phyloP scores from a whole-genome alignment of 2,797 vertebrate genomes.

The Lindbergichthys nudifrons region DNA sequence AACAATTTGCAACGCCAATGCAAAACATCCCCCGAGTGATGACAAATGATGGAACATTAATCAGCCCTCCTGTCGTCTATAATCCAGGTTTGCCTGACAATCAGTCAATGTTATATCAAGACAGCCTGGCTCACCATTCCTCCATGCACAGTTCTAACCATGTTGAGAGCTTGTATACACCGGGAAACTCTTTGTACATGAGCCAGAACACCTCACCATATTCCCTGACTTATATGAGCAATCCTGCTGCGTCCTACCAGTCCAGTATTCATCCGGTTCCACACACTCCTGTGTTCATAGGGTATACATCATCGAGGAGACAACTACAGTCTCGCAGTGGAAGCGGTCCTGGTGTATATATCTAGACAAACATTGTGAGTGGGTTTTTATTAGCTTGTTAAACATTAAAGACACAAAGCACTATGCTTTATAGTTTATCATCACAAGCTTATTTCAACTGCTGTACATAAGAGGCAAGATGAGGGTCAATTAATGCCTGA shows the following conservation, averaged over 20 bases:
- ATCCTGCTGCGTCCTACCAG: conserved; percentile 54
- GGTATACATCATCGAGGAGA: conserved; percentile 65
- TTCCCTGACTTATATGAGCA: conserved; percentile 15
- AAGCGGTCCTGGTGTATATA: conserved; percentile 70
- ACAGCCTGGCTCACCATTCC: conserved; percentile 27
- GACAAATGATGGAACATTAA: conserved; percentile 21
- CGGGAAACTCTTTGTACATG: conserved; percentile 52
- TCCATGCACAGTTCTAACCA: conserved; percentile 52
- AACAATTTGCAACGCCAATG: conserved; percentile 27
- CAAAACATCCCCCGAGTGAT: conserved; percentile 46
- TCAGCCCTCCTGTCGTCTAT: conserved; percentile 52
- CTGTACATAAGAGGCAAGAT: not conserved
- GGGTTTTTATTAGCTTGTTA: not conserved
- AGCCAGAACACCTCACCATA: conserved; percentile 49
- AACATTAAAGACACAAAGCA: conserved; percentile 1
- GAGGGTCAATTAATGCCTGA: not conserved
- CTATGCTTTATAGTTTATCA: not conserved
- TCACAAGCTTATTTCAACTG: conserved; percentile 3
- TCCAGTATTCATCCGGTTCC: conserved; percentile 65
- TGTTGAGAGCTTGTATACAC: conserved; percentile 46
- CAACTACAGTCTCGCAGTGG: conserved; percentile 35
- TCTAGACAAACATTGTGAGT: conserved; percentile 52
- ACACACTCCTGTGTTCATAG: conserved; percentile 73
- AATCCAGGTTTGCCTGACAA: conserved; percentile 39
- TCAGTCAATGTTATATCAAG: conserved; percentile 58